Evolutionary conservation across 2,113 vertebrate genomes (phyloP), one percentile per base, ranked within the genome.

Genomic region (Perognathus longimembris): DNA sequence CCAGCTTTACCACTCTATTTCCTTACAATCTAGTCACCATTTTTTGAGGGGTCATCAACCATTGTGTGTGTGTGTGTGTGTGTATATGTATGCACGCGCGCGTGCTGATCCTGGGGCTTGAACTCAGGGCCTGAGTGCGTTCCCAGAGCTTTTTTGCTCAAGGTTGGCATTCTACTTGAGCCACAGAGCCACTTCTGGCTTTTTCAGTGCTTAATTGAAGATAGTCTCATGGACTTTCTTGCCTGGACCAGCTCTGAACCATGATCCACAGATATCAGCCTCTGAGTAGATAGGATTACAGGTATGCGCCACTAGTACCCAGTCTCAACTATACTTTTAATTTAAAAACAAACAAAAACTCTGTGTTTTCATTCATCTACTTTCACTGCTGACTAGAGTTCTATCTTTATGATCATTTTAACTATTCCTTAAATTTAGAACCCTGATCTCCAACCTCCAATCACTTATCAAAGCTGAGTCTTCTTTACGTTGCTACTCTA

Each of bases 391-490:
- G 67, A 34, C 36, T 50, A 82, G 42, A 82, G 57, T 20, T 42
- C 42, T 86, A 32, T 76, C 32, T 64, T 64, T 21, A 38, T 26
- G 50, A 79, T 79, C n/a, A 69, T 34, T 17, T 59, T 86, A 69
- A 20, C 85, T 54, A n/a, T 59, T 24, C 81, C 32, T 92, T 92
- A 30, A n/a, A 38, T 57, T 20, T 85, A 34, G 34, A 91, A 82
- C 15, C 26, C 34, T 78, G 40, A 50, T 20, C 24, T 74, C 20
- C 50, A 89, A 15, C 4, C 26, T 90, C 18, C 36, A 73, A 40
- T 24, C 38, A 24, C 54, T 42, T n/a, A 61, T n/a, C 32, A 90
- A 88, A 54, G 36, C 70, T 74, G 85, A 36, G 1, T 17, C 63
- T 76, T 83, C 50, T 66, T 21, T 40, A 73, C 14, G 85, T 57